Base-by-base conservation (phyloP, 2,113 vertebrate genomes). In the Ceuthmochares aereus region DNA sequence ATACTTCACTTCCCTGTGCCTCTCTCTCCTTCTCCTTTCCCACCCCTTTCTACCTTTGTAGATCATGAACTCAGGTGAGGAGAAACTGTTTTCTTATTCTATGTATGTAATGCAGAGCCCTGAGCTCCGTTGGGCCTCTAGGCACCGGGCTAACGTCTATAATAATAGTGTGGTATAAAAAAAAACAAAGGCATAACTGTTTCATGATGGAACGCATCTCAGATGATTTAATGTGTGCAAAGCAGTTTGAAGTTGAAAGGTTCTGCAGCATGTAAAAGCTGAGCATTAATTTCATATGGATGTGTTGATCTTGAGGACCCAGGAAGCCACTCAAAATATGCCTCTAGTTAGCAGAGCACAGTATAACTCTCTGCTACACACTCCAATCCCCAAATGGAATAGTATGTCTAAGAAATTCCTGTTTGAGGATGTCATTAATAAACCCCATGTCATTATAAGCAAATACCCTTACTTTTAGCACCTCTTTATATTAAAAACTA, bases 171-270 rank as follows among this genome's bases (percentile, higher is more conserved):
- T 56, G 70, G 82, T 83, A 55, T 49, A 84, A 79, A 73, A 83
- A 95, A 84, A 5, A 79, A 9, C 40, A 93, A 95, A 95, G 63
- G 67, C 68, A 76, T 93, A 94, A 94, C 95, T 87, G 92, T 92
- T 94, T 95, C 94, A 92, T 94, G 94, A 95, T 0, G 0, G 86
- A 96, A 93, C 26, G 32, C 90, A 90, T 95, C 93, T 85, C 89
- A 72, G 70, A 75, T 94, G 87, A 96, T 91, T 91, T 95, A 84
- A 95, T 96, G 78, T 89, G 93, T 56, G 42, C 83, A 74, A 86
- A 86, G 25, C 47, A 79, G 90, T 95, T 95, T 94, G 92, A 95
- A 90, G 94, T 93, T 73, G 72, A 93, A 87, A 95, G 49, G 30
- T 87, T 84, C 66, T 92, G 66, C 73, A 93, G 40, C 8, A 1